Evolutionary conservation across 2,797 vertebrate genomes (phyloP).

Genomic region (Sebastes trivittatus): DNA sequence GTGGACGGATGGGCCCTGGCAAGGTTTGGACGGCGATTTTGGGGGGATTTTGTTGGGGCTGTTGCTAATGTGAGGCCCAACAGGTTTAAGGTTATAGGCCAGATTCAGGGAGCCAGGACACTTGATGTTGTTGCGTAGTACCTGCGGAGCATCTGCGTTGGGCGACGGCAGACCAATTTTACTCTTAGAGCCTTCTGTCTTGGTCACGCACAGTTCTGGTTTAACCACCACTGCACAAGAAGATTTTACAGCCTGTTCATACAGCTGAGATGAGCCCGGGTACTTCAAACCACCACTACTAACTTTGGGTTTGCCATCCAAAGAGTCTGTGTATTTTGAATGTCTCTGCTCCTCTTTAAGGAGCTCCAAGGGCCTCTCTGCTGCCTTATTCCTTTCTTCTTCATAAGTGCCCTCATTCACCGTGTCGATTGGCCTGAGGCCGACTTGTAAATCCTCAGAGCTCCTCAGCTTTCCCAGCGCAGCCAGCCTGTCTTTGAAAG

Average conservation of each 20-base stretch:
- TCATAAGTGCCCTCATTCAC: conserved; percentile 30
- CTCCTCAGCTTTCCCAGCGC: conserved; percentile 89
- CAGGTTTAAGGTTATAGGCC: conserved; percentile 70
- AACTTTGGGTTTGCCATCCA: conserved; percentile 78
- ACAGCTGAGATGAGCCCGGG: conserved; percentile 77
- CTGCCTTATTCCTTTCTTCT: conserved; percentile 73
- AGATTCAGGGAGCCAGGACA: conserved; percentile 84
- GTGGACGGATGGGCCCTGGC: conserved; percentile 69
- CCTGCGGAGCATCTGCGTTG: conserved; percentile 78
- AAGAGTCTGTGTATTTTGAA: conserved; percentile 76
- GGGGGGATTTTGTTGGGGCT: conserved; percentile 91
- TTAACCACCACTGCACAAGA: conserved; percentile 77
- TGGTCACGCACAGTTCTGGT: conserved; percentile 77
- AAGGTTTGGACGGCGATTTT: conserved; percentile 90
- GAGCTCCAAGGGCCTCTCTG: conserved; percentile 71
- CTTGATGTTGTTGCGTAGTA: conserved; percentile 85
- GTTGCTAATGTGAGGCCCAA: conserved; percentile 80
- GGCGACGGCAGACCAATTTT: conserved; percentile 83
- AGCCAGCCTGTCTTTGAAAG: conserved; percentile 90
- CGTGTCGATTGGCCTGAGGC: conserved; percentile 35
- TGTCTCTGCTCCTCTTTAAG: conserved; percentile 77
- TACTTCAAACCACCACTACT: conserved; percentile 83
- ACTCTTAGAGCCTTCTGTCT: conserved; percentile 84
- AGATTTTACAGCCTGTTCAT: conserved; percentile 77
- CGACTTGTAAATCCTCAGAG: conserved; percentile 77